A percentile compares a stretch with the other conserved stretches of the same genome.
These are phyloP conservation scores for Umimayanthus kanabou DNA, from an alignment of 92 coral and sea anemone species.

Conservation along the genomic window DNA sequence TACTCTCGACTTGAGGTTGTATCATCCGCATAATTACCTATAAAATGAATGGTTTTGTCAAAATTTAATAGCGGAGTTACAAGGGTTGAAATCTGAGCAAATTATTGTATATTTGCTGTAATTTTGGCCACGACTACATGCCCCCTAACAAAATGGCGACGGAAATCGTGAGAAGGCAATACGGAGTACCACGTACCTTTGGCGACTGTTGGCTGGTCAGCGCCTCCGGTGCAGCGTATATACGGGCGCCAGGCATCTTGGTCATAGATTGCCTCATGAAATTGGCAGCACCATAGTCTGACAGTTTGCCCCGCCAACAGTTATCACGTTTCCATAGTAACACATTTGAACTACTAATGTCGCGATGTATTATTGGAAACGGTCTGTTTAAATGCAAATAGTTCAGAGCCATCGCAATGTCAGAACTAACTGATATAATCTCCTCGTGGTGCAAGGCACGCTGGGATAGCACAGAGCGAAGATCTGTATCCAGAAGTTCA, in stretches of 20 bases:
- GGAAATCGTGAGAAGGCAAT: no score
- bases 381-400: slow-evolving; percentile 94
- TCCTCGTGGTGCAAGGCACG: slow-evolving; percentile 92
- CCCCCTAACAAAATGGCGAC: no score
- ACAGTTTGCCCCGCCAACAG: slow-evolving; percentile 89
- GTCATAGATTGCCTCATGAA: slow-evolving; percentile 98
- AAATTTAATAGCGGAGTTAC: no score
- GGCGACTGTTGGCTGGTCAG: slow-evolving; percentile 89
- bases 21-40: no score
- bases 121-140: no score
- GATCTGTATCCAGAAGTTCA: slow-evolving; percentile 87
- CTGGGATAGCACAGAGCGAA: slow-evolving; percentile 74
- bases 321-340: slow-evolving; percentile 90
- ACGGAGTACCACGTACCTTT: slow-evolving; percentile 57
- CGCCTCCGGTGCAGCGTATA: slow-evolving; percentile 97
- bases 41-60: no score
- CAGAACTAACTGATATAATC: slow-evolving; percentile 70
- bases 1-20: no score
- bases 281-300: slow-evolving; percentile 98
- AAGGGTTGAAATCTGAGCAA: no score
- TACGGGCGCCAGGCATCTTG: slow-evolving; percentile 92
- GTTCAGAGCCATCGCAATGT: slow-evolving; percentile 85
- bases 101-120: no score
- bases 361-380: slow-evolving; percentile 94
- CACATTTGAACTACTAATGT: slow-evolving; percentile 96